These are phyloP conservation scores for Rhynchotus rufescens DNA, from an alignment of 2,797 vertebrate species.

Conservation along the genomic window DNA sequence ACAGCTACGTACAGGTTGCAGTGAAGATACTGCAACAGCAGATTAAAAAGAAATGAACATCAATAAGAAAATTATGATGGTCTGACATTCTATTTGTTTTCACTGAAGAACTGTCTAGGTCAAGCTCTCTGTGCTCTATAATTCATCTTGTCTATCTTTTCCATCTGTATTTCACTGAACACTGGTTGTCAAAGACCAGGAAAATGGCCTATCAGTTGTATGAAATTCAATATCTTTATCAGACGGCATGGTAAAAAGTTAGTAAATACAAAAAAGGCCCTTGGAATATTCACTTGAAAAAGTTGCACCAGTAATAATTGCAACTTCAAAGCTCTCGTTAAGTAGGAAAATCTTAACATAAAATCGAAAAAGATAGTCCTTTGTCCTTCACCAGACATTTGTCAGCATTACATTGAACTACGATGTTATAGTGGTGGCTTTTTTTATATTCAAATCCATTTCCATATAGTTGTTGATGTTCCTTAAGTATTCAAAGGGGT, in stretches of 20 bases:
- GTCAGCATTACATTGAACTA: background rate
- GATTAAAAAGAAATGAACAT: background rate
- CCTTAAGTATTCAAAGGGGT: background rate
- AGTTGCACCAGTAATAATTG: background rate
- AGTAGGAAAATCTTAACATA: background rate
- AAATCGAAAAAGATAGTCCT: background rate
- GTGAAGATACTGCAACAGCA: background rate
- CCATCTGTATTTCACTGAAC: background rate
- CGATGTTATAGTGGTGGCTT: background rate
- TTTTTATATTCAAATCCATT: background rate
- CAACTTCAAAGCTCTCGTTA: background rate
- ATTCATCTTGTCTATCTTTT: background rate
- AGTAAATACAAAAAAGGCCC: background rate
- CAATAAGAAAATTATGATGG: background rate
- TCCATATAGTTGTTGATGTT: background rate
- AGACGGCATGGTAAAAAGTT: background rate
- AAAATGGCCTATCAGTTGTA: background rate
- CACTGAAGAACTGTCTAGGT: background rate
- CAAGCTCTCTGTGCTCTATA: background rate
- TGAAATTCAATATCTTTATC: background rate
- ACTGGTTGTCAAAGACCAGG: background rate
- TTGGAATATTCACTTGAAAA: conserved; percentile 5
- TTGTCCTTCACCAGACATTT: background rate
- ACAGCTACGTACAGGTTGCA: background rate
- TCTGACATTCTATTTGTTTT: background rate